Percentiles rank a stretch among this genome's conserved stretches.
These are phyloP conservation scores for Hoplias malabaricus DNA, from an alignment of 2,113 vertebrate genomes.

Conservation along the genomic window DNA sequence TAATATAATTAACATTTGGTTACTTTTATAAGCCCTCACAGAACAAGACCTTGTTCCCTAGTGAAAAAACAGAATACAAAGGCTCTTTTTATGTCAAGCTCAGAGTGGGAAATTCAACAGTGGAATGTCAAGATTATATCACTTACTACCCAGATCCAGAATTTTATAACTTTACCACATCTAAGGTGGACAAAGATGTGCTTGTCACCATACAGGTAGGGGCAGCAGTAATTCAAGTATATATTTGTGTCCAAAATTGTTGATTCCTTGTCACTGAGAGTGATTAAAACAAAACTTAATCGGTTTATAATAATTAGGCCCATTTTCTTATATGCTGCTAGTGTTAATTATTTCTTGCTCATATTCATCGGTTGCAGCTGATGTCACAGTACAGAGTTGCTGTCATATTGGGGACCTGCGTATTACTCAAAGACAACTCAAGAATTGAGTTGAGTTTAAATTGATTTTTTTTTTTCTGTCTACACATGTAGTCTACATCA, in stretches of 20 bases:
- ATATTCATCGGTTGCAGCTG: no score
- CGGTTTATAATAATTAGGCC: no score
- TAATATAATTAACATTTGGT: neutral
- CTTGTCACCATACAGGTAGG: constrained; percentile 66
- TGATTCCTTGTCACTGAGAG: no score
- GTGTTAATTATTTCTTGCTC: no score
- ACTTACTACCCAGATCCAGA: constrained; percentile 65
- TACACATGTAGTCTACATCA: no score
- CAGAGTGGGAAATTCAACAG: constrained; percentile 57
- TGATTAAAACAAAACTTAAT: neutral
- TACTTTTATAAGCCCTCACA: constrained; percentile 27
- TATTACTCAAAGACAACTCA: no score
- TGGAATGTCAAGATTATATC: constrained; percentile 54
- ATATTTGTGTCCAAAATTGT: neutral
- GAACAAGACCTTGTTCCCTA: constrained; percentile 61
- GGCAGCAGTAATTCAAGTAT: neutral
- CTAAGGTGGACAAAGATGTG: neutral
- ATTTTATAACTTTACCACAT: constrained; percentile 61
- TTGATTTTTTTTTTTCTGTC: no score
- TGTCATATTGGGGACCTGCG: no score
- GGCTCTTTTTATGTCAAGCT: constrained; percentile 28
- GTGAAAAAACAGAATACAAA: neutral
- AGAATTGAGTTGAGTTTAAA: no score
- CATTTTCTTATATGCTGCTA: no score
- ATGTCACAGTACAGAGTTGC: no score